phyloP scores from a whole-genome alignment of 35 echinoderm and acorn worm genomes.

The Stichopus chloronotus region DNA sequence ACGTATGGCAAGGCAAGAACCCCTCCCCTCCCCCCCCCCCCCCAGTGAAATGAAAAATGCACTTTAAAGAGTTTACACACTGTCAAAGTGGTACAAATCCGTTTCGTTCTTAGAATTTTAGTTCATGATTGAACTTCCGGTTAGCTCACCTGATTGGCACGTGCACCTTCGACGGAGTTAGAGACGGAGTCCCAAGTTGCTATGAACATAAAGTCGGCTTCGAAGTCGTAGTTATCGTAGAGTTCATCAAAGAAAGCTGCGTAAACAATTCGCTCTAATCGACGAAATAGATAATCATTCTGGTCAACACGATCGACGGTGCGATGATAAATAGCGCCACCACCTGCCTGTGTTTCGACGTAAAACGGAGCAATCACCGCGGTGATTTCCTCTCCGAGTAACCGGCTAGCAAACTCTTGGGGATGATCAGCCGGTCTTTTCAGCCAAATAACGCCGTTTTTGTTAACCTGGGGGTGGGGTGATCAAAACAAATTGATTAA shows the following conservation, averaged over 20 bases:
- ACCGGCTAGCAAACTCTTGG: not conserved
- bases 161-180: not conserved
- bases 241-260: not conserved
- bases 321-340: conserved; percentile 12
- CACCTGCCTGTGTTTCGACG: not conserved
- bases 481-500: no score
- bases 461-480: conserved; percentile 1
- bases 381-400: not conserved
- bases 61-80: no score
- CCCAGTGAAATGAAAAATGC: no score
- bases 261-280: conserved; percentile 14
- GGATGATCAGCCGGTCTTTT: not conserved
- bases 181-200: conserved; percentile 33
- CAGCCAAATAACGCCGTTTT: conserved; percentile 25
- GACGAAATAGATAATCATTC: conserved; percentile 25
- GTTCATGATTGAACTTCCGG: no score
- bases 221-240: not conserved
- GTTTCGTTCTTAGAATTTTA: no score
- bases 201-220: not conserved
- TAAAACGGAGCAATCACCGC: conserved; percentile 30
- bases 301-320: not conserved
- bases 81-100: no score
- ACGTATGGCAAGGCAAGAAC: no score
- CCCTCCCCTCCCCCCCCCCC: no score
- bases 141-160: conserved; percentile 19